Evolutionary conservation across 1,140 invertebrate genomes (phyloP), one percentile per base, ranked within the genome.

Genomic region (Hermatobates lingyangjiaoensis): DNA sequence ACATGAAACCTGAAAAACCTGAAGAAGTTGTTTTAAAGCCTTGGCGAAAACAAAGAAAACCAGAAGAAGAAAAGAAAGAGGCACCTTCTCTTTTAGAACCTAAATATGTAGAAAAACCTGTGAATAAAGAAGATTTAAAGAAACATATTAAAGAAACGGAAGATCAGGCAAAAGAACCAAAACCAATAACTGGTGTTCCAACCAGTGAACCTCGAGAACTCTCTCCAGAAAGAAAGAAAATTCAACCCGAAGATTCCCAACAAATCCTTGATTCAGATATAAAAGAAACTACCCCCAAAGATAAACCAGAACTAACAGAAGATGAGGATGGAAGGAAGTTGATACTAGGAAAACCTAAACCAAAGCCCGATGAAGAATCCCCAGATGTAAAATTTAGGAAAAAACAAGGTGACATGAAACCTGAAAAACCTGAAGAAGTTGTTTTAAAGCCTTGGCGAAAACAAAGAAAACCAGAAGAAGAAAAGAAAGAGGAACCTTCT

Each of bases 371-470:
- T 48, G 57, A 61, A 34, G 55, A 59, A 49, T 57, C 66, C 38
- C 62, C 68, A 57, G 61, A 68, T 55, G 60, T 70, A 3, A 59
- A 61, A 55, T 62, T 61, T 10, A 71, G 68, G 51, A 66, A 68
- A 48, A 64, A 71, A 38, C 65, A 61, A 66, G 64, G 56, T 55
- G 62, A 52, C 48, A 56, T 56, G 18, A 58, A 62, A 39, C 59
- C 61, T 39, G 62, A 60, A 50, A 25, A 57, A 27, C 55, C 57
- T 1, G 60, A 64, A 53, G 45, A 54, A 55, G 55, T 62, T 12
- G 55, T 48, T 46, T 51, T 57, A 45, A 62, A 59, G 54, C 58
- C 58, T 27, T 51, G 57, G 58, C 56, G 46, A 21, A 53, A 57
- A 52, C 57, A 58, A 38, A 50, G 58, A 56, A 57, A 57, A n/a